Percentiles rank a stretch among this genome's conserved stretches.
Conservation (phyloP, 2,797 vertebrate species). For the Lepidocolaptes lacrymiger region DNA sequence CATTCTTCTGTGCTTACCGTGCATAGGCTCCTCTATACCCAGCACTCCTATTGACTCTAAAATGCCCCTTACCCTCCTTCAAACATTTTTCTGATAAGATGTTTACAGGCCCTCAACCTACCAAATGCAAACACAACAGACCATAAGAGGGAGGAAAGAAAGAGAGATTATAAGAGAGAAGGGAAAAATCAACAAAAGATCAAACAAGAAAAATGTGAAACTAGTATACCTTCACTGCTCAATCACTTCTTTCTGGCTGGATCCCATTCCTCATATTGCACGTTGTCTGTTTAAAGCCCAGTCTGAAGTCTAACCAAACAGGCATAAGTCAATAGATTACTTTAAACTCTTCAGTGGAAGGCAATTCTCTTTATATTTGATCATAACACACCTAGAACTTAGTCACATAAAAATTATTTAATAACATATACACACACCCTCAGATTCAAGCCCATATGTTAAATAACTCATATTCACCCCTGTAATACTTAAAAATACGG, state of each 20-base stretch:
- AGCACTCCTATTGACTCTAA: background rate
- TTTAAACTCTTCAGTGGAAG: background rate
- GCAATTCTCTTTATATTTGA: background rate
- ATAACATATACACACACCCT: background rate
- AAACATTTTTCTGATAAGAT: constrained; percentile 51
- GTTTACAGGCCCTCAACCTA: constrained; percentile 19
- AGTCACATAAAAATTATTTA: background rate
- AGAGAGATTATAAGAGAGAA: constrained; percentile 1
- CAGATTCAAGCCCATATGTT: background rate
- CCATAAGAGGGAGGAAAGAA: constrained; percentile 26
- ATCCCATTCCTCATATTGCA: background rate
- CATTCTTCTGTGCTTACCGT: background rate
- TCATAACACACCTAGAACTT: background rate
- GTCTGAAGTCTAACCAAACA: background rate
- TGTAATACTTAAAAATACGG: background rate
- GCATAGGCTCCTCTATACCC: background rate
- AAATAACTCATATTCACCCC: background rate
- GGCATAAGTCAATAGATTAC: background rate
- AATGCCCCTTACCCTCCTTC: constrained; percentile 4
- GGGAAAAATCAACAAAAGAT: constrained; percentile 36
- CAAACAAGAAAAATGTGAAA: constrained; percentile 29
- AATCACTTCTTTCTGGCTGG: background rate
- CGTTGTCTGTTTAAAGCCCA: background rate
- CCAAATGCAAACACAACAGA: constrained; percentile 46
- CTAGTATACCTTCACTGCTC: background rate